Evolutionary conservation across 2,797 vertebrate genomes (phyloP), one percentile per base, ranked within the genome.

Genomic region (Mareca strepera): DNA sequence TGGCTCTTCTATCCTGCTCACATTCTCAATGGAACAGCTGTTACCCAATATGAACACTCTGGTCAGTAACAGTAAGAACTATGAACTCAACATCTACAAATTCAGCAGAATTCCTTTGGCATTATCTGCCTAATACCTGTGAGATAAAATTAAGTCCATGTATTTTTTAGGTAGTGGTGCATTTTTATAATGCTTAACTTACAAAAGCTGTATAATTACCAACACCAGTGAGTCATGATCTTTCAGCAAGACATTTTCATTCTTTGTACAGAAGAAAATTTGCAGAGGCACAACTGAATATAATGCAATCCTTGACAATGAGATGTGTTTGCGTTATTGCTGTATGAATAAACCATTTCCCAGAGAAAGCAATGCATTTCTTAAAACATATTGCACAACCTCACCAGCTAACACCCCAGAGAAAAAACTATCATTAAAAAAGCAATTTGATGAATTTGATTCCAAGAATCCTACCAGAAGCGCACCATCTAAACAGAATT

Each of bases 311-410:
- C 68, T 91, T 94, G 72, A 92, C 68, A 94, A 85, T 76, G 96
- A 96, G 93, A 52, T 28, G 26, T 90, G 53, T 50, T 88, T 93
- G 46, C 75, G 28, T 96, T 96, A 94, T 94, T 97, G 64, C 50
- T 50, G 35, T 92, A 96, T 96, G 96, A 97, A 96, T 94, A 96
- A 90, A 93, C 60, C 73, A 92, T 78, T 94, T 96, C 73, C 59
- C 88, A 87, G 74, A 80, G 39, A 95, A 96, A 95, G 94, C 70
- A 92, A 93, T 75, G 43, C 82, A 48, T 72, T 88, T 97, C 85
- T 75, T 81, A 59, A 96, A 94, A 73, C 83, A 87, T 58, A 90
- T 35, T 96, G 56, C 92, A 83, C 52, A 92, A 73, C 60, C 70
- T 92, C 80, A 68, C 43, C 58, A 82, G 48, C 77, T 80, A 86